Conservation (phyloP, 2,113 vertebrate species). For the Larimichthys polyactis region DNA sequence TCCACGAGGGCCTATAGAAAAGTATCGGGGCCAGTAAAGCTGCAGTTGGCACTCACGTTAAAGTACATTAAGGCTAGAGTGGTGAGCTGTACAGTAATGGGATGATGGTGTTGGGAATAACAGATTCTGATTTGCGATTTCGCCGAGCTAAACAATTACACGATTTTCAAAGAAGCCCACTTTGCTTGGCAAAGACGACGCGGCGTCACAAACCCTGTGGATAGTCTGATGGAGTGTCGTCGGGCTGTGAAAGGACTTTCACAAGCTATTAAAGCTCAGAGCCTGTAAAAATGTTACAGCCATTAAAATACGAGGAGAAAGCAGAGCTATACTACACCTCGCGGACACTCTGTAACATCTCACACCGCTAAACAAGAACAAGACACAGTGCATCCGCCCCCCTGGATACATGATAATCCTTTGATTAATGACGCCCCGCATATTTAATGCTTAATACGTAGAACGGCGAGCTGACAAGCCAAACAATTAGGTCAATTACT, state of each 20-base stretch:
- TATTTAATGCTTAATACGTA: slow-evolving; percentile 75
- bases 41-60: slow-evolving; percentile 56
- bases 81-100: slow-evolving; percentile 65
- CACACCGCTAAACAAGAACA: slow-evolving; percentile 57
- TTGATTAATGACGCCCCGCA: slow-evolving; percentile 78
- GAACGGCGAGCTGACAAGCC: slow-evolving; percentile 77
- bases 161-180: slow-evolving; percentile 55
- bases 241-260: slow-evolving; percentile 68
- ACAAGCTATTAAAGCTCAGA: slow-evolving; percentile 70
- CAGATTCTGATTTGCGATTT: slow-evolving; percentile 63
- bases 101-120: slow-evolving; percentile 59
- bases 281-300: slow-evolving; percentile 63
- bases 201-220: slow-evolving; percentile 41
- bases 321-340: slow-evolving; percentile 52
- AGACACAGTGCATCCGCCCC: slow-evolving; percentile 48
- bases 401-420: slow-evolving; percentile 65
- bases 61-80: slow-evolving; percentile 52
- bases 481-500: slow-evolving; percentile 83
- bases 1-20: slow-evolving; percentile 50
- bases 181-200: slow-evolving; percentile 25
- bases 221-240: slow-evolving; percentile 67
- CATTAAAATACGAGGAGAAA: slow-evolving; percentile 48
- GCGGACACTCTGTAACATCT: slow-evolving; percentile 41
- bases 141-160: slow-evolving; percentile 55
- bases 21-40: slow-evolving; percentile 32